Evolutionary conservation across 2,113 vertebrate species (phyloP).

Genomic region (Gallinago media): DNA sequence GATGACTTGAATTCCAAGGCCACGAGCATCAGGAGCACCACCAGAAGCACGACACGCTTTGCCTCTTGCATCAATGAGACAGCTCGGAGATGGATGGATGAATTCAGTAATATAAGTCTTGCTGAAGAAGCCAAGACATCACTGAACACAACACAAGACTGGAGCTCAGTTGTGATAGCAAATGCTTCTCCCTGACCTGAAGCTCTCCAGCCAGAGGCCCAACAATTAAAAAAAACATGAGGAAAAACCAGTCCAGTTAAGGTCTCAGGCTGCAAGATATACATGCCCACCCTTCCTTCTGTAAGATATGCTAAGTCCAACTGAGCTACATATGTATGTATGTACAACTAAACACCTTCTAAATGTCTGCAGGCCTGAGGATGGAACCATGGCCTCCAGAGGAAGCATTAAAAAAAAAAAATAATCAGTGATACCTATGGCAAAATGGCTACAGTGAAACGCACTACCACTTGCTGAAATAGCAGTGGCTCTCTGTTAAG

Average conservation of each 20-base stretch:
- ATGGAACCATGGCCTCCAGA: neutral
- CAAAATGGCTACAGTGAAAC: neutral
- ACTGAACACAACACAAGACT: neutral
- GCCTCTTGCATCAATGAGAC: neutral
- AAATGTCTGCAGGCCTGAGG: neutral
- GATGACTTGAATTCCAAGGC: neutral
- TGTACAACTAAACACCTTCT: neutral
- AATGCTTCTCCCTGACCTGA: too few species aligned
- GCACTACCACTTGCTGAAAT: neutral
- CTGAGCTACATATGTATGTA: neutral
- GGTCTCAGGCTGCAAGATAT: neutral
- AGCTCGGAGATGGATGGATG: neutral
- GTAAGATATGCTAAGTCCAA: neutral
- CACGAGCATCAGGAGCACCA: neutral
- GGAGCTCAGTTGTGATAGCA: neutral
- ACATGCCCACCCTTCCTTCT: neutral
- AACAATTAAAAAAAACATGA: neutral
- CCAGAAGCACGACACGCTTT: neutral
- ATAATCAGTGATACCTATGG: neutral
- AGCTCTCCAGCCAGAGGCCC: neutral
- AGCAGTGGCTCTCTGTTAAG: neutral
- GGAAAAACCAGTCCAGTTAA: neutral
- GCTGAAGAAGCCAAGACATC: neutral
- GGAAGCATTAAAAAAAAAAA: neutral
- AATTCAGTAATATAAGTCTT: neutral